Evolutionary conservation across 1,140 invertebrate species (phyloP).

Genomic region (Drosophila prosaltans): DNA sequence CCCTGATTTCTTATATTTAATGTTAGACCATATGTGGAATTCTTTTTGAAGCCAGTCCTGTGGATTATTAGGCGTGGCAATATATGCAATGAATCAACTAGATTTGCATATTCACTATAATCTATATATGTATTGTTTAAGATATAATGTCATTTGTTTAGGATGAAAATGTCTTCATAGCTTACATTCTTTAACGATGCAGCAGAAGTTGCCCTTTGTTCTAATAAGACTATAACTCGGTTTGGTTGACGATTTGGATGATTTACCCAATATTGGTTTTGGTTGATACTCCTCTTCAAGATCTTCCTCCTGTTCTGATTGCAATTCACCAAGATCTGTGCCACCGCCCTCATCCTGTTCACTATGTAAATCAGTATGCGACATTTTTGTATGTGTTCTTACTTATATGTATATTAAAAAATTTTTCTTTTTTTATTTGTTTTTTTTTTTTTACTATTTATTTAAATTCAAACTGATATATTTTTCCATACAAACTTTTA

Average conservation of each 20-base stretch:
- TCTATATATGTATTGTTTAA: slow-evolving; percentile 26
- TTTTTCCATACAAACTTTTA: background rate
- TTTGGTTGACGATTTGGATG: background rate
- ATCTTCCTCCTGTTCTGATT: background rate
- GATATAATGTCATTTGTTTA: background rate
- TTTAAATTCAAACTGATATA: slow-evolving; percentile 3
- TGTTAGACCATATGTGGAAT: slow-evolving; percentile 45
- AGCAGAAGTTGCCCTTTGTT: slow-evolving; percentile 28
- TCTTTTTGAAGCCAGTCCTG: slow-evolving; percentile 19
- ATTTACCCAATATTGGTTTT: background rate
- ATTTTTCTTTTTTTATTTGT: background rate
- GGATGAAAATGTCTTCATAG: background rate
- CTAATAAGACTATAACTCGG: slow-evolving; percentile 3
- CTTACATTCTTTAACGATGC: slow-evolving; percentile 61
- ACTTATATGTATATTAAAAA: background rate
- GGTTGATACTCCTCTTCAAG: background rate
- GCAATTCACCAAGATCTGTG: background rate
- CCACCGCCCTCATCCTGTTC: background rate
- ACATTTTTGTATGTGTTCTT: background rate
- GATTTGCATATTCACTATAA: slow-evolving; percentile 52
- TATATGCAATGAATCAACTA: slow-evolving; percentile 58
- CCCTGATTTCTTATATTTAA: slow-evolving; percentile 50
- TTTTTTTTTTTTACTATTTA: background rate
- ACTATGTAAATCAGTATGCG: background rate
- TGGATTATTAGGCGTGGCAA: slow-evolving; percentile 55